Conservation (phyloP, 2,113 vertebrate genomes). For the Laticauda laticaudata region DNA sequence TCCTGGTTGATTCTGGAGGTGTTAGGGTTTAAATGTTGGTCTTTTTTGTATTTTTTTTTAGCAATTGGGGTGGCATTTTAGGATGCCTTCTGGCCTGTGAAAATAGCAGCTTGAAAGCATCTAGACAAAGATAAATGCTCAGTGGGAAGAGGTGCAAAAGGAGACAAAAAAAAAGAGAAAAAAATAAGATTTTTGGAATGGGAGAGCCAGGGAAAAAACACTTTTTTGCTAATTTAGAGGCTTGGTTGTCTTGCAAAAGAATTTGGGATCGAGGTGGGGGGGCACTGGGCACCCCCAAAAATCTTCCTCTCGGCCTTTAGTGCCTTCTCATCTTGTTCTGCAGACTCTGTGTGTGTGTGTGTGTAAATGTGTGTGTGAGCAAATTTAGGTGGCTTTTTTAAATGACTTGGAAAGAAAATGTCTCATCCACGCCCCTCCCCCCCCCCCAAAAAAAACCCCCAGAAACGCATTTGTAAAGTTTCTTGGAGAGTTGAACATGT, state of each 20-base stretch:
- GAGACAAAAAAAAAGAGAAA: rapidly evolving
- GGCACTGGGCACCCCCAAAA: rapidly evolving
- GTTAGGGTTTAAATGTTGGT: too few relatives aligned
- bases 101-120: not conserved
- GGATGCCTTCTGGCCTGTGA: not conserved
- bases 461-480: not conserved
- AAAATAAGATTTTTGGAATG: not conserved
- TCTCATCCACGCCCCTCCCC: too few relatives aligned
- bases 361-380: not conserved
- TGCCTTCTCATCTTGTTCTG: too few relatives aligned
- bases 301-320: not conserved
- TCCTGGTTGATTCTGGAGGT: not conserved
- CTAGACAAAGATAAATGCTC: not conserved
- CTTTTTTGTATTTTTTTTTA: not conserved
- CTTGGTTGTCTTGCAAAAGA: not conserved
- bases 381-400: not conserved
- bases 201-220: not conserved
- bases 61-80: not conserved
- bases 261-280: not conserved
- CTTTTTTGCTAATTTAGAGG: not conserved
- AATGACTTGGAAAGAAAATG: not conserved
- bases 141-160: not conserved
- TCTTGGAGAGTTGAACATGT: too few relatives aligned
- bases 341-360: too few relatives aligned
- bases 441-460: too few relatives aligned